Evolutionary conservation across 2,113 vertebrate species (phyloP).

Genomic region (Ivindomyrus marchei): DNA sequence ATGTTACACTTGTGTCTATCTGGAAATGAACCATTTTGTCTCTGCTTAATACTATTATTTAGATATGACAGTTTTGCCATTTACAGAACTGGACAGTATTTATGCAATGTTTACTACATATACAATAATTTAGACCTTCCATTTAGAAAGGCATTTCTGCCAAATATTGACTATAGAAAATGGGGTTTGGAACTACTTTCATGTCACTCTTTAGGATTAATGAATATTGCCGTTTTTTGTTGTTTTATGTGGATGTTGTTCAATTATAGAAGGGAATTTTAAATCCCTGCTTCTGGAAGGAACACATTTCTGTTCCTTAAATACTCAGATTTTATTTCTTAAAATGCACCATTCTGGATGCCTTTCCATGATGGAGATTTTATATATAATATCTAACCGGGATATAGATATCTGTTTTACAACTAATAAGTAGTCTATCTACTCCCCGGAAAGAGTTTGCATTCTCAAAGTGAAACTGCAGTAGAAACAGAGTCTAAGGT

Average conservation of each 20-base stretch:
- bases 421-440: not conserved
- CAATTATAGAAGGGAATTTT: not conserved
- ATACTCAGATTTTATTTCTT: not conserved
- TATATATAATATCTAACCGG: not conserved
- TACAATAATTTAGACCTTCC: not conserved
- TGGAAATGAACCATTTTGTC: not conserved
- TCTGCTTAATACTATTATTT: not conserved
- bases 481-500: not conserved
- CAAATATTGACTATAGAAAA: not conserved
- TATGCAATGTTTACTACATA: not conserved
- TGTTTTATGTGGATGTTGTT: not conserved
- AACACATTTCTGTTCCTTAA: not conserved
- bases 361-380: not conserved
- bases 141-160: not conserved
- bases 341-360: not conserved
- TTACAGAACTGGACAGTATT: not conserved
- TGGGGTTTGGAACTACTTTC: not conserved
- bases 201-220: not conserved
- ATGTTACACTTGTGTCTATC: too few species aligned
- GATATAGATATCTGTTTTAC: not conserved
- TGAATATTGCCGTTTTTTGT: not conserved
- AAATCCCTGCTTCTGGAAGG: not conserved
- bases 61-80: not conserved
- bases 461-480: not conserved
- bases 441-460: not conserved